Conservation (phyloP, 2,797 vertebrate species). For the Enoplosus armatus region DNA sequence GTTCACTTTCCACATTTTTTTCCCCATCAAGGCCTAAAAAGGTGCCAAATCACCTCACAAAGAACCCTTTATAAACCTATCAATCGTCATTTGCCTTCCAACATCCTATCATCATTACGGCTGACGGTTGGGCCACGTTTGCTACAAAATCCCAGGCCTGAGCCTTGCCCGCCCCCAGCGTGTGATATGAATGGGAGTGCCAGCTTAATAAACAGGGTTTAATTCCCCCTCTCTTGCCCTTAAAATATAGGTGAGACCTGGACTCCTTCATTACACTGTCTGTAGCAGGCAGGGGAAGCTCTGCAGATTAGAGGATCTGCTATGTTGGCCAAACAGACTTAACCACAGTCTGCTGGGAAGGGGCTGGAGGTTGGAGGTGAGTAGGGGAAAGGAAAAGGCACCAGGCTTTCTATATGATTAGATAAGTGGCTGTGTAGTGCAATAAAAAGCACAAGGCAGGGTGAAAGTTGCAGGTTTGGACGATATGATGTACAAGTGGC, state of each 20-base stretch:
- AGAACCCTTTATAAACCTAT: constrained; percentile 57
- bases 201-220: constrained; percentile 60
- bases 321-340: constrained; percentile 72
- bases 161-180: constrained; percentile 30
- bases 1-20: constrained; percentile 43
- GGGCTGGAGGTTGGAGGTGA: constrained; percentile 50
- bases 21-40: constrained; percentile 1
- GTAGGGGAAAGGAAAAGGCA: constrained; percentile 23
- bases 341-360: constrained; percentile 52
- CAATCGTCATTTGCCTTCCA: constrained; percentile 46
- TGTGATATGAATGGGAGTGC: constrained; percentile 54
- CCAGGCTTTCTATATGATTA: constrained; percentile 51
- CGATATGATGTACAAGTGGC: constrained; percentile 2
- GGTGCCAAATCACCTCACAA: constrained; percentile 48
- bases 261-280: constrained; percentile 72
- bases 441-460: constrained; percentile 12
- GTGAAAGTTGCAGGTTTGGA: constrained; percentile 25
- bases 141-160: constrained; percentile 29
- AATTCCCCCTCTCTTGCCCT: constrained; percentile 45
- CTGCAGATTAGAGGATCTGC: constrained; percentile 75
- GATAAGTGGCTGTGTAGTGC: constrained; percentile 53
- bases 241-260: constrained; percentile 68
- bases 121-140: constrained; percentile 10
- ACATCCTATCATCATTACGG: constrained; percentile 33
- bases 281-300: constrained; percentile 66